Evolutionary conservation across 2,888 invertebrate genomes (phyloP).

Genomic region (Hydroisotoma schaefferi): DNA sequence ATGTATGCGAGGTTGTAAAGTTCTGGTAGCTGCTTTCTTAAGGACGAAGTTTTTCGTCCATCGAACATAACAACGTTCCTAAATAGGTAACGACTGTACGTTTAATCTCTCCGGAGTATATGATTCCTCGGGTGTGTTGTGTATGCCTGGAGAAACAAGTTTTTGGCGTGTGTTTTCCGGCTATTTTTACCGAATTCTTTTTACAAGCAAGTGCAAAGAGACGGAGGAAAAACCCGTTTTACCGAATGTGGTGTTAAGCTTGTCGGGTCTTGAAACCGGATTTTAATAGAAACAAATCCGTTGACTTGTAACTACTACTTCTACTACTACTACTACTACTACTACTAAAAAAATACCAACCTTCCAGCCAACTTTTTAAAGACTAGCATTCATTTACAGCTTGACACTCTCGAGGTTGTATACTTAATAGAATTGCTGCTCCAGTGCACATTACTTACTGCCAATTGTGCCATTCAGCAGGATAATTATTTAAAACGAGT

Average conservation of each 20-base stretch:
- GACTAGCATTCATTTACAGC: neutral
- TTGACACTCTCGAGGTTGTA: neutral
- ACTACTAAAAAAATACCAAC: too few species aligned
- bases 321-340: too few species aligned
- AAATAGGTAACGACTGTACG: neutral
- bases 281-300: neutral
- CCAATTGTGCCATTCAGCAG: constrained; percentile 13
- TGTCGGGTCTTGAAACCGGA: neutral
- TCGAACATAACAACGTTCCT: too few species aligned
- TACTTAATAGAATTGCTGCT: constrained; percentile 13
- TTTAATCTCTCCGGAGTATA: too few species aligned
- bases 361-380: too few species aligned
- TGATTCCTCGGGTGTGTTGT: too few species aligned
- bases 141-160: too few species aligned
- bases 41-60: too few species aligned
- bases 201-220: too few species aligned
- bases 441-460: neutral
- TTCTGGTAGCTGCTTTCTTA: neutral
- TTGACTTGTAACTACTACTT: too few species aligned
- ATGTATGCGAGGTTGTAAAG: neutral
- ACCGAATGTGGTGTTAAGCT: constrained; percentile 2
- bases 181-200: constrained; percentile 4
- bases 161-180: neutral
- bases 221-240: neutral
- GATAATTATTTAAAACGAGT: constrained; percentile 8